A percentile compares a stretch with the other conserved stretches of the same genome.
Conservation (phyloP, 2,113 vertebrate species). For the Albula goreensis region DNA sequence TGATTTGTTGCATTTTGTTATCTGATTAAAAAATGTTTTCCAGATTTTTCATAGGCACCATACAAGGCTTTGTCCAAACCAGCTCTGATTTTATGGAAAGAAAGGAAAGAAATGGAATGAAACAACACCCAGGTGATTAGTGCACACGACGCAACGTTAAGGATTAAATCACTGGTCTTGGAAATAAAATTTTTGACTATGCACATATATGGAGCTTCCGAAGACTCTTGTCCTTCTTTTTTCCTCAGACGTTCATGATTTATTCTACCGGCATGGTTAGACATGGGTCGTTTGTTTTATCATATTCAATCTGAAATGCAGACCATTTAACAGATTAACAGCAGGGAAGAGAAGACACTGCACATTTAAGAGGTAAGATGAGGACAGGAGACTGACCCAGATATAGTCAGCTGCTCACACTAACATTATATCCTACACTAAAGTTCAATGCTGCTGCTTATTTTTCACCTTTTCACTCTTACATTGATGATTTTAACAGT, state of each 20-base stretch:
- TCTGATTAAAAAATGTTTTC: no score
- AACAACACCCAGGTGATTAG: no score
- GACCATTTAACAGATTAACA: constrained; percentile 1
- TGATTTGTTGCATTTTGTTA: no score
- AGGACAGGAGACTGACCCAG: constrained; percentile 16
- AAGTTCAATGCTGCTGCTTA: not conserved
- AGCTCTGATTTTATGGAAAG: no score
- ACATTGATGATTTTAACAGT: not conserved
- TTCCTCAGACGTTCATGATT: not conserved
- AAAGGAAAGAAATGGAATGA: no score
- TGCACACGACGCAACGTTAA: no score
- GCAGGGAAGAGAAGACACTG: not conserved
- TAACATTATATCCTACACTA: not conserved
- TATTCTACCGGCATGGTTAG: not conserved
- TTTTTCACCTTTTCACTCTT: not conserved
- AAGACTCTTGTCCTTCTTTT: not conserved
- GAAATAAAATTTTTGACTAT: no score
- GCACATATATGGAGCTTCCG: not conserved
- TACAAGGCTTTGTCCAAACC: no score
- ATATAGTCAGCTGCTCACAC: not conserved
- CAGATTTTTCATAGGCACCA: no score
- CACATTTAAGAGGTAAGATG: not conserved
- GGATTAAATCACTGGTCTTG: no score
- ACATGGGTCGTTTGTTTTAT: not conserved
- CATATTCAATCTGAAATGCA: not conserved